Conservation (phyloP, 2,113 vertebrate genomes). For the Oriolus oriolus region DNA sequence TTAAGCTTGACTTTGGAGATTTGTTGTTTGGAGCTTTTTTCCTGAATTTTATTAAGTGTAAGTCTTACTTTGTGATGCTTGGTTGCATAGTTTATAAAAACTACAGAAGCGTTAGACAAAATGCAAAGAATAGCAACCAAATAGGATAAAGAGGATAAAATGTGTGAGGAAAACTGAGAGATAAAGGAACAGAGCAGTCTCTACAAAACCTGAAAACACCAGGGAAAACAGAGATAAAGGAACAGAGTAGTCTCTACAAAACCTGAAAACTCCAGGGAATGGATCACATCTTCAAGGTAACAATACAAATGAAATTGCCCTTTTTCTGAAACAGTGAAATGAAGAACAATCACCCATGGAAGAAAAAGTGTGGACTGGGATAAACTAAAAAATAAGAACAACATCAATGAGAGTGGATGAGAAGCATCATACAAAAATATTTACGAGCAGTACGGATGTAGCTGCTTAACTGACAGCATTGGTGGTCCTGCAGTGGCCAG, state of each 20-base stretch:
- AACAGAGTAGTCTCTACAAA: background rate
- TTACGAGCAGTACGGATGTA: background rate
- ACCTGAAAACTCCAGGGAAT: background rate
- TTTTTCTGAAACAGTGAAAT: background rate
- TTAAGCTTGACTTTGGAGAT: background rate
- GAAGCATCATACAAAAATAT: background rate
- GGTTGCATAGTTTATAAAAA: background rate
- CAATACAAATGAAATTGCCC: background rate
- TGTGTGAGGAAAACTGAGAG: background rate
- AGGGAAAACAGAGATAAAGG: background rate
- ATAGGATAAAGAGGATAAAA: background rate
- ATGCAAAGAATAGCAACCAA: background rate
- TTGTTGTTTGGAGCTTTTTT: background rate
- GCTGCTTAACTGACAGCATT: background rate
- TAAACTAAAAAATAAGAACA: background rate
- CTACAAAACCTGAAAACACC: background rate
- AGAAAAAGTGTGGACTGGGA: background rate
- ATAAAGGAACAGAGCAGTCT: background rate
- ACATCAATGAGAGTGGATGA: background rate
- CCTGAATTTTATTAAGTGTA: background rate
- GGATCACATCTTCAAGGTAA: background rate
- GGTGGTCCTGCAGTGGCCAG: background rate
- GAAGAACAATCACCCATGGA: background rate
- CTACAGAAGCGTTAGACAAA: background rate
- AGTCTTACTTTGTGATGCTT: background rate